Base-by-base conservation (phyloP, 2,797 vertebrate genomes). In the Todus mexicanus region DNA sequence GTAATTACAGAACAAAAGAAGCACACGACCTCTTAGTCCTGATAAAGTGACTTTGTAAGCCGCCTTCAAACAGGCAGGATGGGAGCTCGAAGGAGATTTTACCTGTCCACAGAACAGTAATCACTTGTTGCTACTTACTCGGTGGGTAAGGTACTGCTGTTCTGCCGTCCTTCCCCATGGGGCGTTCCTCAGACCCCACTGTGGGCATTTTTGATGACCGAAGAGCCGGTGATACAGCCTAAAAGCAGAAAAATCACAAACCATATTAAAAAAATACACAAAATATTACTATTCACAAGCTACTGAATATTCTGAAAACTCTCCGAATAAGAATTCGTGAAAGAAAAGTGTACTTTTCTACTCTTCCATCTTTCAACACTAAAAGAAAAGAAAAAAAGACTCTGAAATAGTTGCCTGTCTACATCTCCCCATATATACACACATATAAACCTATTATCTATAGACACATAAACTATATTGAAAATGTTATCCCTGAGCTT, bases 141-240 rank as follows among this genome's bases (percentile, higher is more conserved):
- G 99, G 99, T 78, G 99, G 98, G 93, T 99, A 99, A 26, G 99
- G 98, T 43, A 98, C 99, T 51, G 98, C 98, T 37, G 98, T 98
- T 97, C 98, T 98, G 40, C 98, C 98, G 57, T 99, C 99, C 96
- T 99, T 99, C 86, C 98, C 98, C 40, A 98, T 92, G 54, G 98
- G 98, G 60, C 99, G 98, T 63, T 99, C 99, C 96, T 99, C 99
- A 25, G 97, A 96, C 64, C 98, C 98, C 33, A 97, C 97, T 2
- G 97, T 22, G 6, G 98, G 97, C 42, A 97, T 95, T 97, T 99
- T 99, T 61, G 98, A 98, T 69, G 98, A 98, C 83, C 98, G 99
- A 79, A 98, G 98, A 92, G 98, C 98, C 85, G 98, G 98, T 92
- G 98, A 99, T 70, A 98, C 98, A 72, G 98, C 98, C 98, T 99